These are phyloP conservation scores for Sinelater perroti DNA, from an alignment of 2,888 invertebrate species.

Conservation along the genomic window DNA sequence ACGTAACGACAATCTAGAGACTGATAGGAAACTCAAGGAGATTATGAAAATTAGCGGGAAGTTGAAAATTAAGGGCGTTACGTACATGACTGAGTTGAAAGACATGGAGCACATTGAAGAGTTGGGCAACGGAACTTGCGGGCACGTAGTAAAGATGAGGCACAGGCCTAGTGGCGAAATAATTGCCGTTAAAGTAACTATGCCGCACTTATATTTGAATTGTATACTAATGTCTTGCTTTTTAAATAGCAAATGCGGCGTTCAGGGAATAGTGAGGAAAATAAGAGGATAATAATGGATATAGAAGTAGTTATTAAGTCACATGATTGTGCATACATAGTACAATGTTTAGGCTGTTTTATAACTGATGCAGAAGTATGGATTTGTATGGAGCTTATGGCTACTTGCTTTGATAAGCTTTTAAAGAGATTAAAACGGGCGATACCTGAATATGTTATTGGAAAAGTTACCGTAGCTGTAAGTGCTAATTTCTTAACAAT, in stretches of 20 bases:
- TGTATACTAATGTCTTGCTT: too few relatives aligned
- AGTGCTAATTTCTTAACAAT: too few relatives aligned
- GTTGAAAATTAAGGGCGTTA: constrained; percentile 80
- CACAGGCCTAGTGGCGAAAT: constrained; percentile 86
- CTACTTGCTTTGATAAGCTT: constrained; percentile 97
- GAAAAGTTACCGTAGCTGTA: constrained; percentile 96
- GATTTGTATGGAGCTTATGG: constrained; percentile 99
- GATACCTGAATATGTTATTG: constrained; percentile 96
- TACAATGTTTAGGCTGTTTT: constrained; percentile 96
- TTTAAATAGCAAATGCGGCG: constrained; percentile 88
- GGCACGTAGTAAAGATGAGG: constrained; percentile 96
- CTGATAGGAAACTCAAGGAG: constrained; percentile 86
- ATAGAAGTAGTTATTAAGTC: constrained; percentile 97
- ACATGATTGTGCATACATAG: constrained; percentile 96
- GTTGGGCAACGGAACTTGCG: constrained; percentile 94
- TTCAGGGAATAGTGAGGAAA: constrained; percentile 96
- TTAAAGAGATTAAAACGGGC: constrained; percentile 84
- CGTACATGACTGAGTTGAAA: constrained; percentile 82
- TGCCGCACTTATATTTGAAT: too few relatives aligned
- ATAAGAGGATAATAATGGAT: constrained; percentile 98
- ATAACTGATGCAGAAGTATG: constrained; percentile 97
- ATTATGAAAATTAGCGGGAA: constrained; percentile 94
- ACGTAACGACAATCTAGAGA: constrained; percentile 66
- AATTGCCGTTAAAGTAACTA: constrained; percentile 94
- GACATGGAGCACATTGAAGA: constrained; percentile 88